Base-by-base conservation (phyloP, 1,140 invertebrate genomes). In the Pinna nobilis region DNA sequence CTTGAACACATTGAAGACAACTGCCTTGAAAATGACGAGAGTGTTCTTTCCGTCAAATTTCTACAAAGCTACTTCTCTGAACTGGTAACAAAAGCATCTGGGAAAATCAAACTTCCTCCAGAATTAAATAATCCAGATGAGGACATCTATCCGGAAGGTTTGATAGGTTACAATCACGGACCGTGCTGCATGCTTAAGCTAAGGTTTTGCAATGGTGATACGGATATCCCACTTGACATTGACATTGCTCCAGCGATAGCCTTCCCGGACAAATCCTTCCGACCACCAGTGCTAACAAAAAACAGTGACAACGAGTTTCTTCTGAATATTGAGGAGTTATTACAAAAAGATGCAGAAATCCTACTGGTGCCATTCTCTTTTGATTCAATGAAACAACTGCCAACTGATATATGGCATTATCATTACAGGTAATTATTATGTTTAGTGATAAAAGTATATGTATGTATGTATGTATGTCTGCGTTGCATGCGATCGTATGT, bases 241-340 rank as follows among this genome's bases (percentile, higher is more conserved):
- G 64, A 66, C 35, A 66, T 66, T 20, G 64, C 64, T 18, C 64
- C 64, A 35, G 37, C 47, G 3, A 35, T 66, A 35, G 64, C 33
- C 37, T 37, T 66, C n/a, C 64, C 64, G 15, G 18, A 37, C 18
- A 9, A n/a, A 18, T 9, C 6, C 4, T 66, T 53, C 49, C 5
- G 11, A 5, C 64, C 64, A 23, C 64, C 64, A 3, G 50, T 66
- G 13, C 44, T 66, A 23, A 23, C 18, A 7, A 39, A n/a, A 20
- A 59, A 59, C 32, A 20, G 33, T 3, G 32, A 9, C n/a, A 53
- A 53, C 20, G 1, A 28, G 50, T 30, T 30, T 59, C 28, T 6
- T 6, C 13, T 59, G 55, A 35, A 30, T 33, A 33, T n/a, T n/a
- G 28, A n/a, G 3, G 55, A 59, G 55, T n/a, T 59, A 33, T 33